These are phyloP conservation scores for Zoroaster sp. DNA, from an alignment of 53 echinoderm and acorn worm genomes.

Conservation along the genomic window DNA sequence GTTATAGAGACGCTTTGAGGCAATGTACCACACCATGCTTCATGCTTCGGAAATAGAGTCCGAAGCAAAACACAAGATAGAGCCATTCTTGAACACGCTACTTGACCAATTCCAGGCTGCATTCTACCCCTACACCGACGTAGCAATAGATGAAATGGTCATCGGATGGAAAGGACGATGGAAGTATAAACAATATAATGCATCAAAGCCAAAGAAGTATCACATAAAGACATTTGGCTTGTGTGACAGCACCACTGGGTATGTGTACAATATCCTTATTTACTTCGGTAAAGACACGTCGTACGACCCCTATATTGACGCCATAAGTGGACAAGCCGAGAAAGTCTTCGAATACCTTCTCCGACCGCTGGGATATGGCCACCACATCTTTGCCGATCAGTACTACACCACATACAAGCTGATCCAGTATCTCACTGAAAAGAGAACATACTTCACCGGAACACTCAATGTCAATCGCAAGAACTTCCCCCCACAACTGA, in stretches of 20 bases:
- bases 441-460: constrained; percentile 18
- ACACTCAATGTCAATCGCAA: constrained; percentile 30
- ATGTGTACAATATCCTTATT: no score
- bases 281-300: constrained; percentile 52
- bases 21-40: no score
- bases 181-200: no score
- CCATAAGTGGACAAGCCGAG: constrained; percentile 15
- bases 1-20: background rate
- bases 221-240: no score
- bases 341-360: constrained; percentile 41
- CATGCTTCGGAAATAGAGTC: no score
- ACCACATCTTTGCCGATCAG: constrained; percentile 37
- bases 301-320: constrained; percentile 13
- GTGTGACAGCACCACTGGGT: no score
- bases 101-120: no score
- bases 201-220: no score
- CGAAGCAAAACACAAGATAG: constrained; percentile 35
- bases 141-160: no score
- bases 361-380: constrained; percentile 19
- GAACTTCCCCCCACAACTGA: constrained; percentile 37
- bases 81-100: constrained; percentile 34
- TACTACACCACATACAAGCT: constrained; percentile 47
- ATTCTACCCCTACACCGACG: no score
- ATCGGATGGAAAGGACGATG: no score
- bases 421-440: background rate